phyloP scores from a whole-genome alignment of 2,888 invertebrate species.

The Polydrusus tereticollis region DNA sequence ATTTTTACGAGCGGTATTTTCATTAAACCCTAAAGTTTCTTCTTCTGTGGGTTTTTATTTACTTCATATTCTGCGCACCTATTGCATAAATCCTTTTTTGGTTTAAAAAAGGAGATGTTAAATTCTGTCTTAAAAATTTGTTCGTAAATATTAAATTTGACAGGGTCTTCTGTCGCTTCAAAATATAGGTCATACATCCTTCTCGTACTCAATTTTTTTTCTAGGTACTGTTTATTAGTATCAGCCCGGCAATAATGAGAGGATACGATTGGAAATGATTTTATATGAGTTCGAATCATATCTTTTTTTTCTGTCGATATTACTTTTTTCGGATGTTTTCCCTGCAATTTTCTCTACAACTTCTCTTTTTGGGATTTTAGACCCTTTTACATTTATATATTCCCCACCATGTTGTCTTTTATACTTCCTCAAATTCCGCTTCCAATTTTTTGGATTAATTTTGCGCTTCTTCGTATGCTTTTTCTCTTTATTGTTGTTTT shows the following conservation, averaged over 20 bases:
- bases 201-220: too few species aligned
- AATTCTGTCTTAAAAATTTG: too few species aligned
- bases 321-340: background rate
- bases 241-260: background rate
- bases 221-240: too few species aligned
- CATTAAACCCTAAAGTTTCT: too few species aligned
- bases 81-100: too few species aligned
- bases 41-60: too few species aligned
- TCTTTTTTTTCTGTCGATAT: background rate
- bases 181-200: too few species aligned
- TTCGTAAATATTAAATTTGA: too few species aligned
- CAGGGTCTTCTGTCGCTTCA: too few species aligned
- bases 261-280: background rate
- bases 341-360: background rate
- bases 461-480: background rate
- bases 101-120: too few species aligned
- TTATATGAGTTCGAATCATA: background rate
- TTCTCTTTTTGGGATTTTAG: background rate
- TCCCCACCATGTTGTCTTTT: background rate
- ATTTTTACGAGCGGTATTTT: too few species aligned
- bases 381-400: background rate
- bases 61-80: too few species aligned
- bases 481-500: background rate
- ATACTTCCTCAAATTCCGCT: background rate
- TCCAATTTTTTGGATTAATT: background rate